A percentile compares a stretch with the other conserved stretches of the same genome.
Evolutionary conservation across 2,888 invertebrate species (phyloP).

Genomic region (Eudasyphora cyanicolor): DNA sequence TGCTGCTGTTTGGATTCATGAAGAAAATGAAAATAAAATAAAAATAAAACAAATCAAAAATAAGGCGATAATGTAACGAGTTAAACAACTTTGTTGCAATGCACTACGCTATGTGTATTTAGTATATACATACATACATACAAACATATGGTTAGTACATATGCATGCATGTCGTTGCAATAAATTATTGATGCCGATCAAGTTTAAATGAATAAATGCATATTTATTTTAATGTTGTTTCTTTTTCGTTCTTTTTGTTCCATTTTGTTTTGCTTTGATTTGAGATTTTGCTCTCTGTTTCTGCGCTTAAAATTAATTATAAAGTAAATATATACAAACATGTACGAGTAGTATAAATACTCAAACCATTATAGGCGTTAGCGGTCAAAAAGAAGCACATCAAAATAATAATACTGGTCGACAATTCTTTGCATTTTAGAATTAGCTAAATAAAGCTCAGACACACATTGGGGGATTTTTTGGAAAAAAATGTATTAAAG

Average conservation of each 20-base stretch:
- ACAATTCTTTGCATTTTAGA: too few relatives aligned
- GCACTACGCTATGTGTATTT: not conserved
- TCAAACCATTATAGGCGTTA: not conserved
- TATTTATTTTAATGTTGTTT: not conserved
- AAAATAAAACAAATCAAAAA: too few relatives aligned
- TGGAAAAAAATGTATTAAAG: too few relatives aligned
- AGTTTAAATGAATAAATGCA: not conserved
- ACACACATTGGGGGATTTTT: too few relatives aligned
- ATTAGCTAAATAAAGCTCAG: too few relatives aligned
- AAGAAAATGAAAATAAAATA: not conserved
- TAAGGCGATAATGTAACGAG: slow-evolving; percentile 21
- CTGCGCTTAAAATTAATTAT: not conserved
- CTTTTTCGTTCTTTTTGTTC: not conserved
- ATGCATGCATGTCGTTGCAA: not conserved
- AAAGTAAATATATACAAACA: too few relatives aligned
- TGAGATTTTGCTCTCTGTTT: not conserved
- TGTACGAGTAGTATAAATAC: too few relatives aligned
- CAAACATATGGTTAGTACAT: not conserved
- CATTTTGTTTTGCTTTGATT: not conserved
- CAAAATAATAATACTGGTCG: not conserved
- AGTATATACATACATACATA: too few relatives aligned
- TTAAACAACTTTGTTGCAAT: slow-evolving; percentile 28
- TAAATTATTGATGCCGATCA: slow-evolving; percentile 6
- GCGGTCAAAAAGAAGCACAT: too few relatives aligned
- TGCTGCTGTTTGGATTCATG: not conserved